A percentile compares a stretch with the other conserved stretches of the same genome.
Conservation (phyloP, 2,113 vertebrate genomes). For the Pterophyllum scalare region DNA sequence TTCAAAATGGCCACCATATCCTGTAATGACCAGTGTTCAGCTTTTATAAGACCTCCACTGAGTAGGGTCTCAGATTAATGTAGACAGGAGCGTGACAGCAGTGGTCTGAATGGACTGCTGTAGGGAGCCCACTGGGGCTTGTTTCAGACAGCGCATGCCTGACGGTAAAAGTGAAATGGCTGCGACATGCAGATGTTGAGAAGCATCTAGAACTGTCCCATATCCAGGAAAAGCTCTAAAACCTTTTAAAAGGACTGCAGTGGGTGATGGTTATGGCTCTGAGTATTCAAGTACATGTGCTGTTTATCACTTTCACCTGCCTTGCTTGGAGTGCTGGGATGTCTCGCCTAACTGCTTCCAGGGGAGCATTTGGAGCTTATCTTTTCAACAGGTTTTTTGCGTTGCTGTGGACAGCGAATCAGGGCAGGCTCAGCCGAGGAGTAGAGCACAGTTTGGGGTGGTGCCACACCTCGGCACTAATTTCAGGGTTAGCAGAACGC, state of each 20-base stretch:
- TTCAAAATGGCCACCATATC: slow-evolving; percentile 65
- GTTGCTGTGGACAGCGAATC: slow-evolving; percentile 65
- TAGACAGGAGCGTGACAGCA: slow-evolving; percentile 61
- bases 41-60: slow-evolving; percentile 65
- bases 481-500: slow-evolving; percentile 83
- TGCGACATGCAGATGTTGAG: slow-evolving; percentile 75
- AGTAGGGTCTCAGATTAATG: slow-evolving; percentile 63
- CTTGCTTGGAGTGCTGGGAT: slow-evolving; percentile 22
- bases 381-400: slow-evolving; percentile 69
- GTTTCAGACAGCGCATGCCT: slow-evolving; percentile 53
- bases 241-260: slow-evolving; percentile 53
- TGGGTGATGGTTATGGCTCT: slow-evolving; percentile 56
- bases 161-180: slow-evolving; percentile 73
- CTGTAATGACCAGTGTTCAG: slow-evolving; percentile 44
- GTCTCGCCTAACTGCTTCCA: slow-evolving; percentile 38
- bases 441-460: slow-evolving; percentile 76
- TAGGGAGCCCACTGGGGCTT: slow-evolving; percentile 63
- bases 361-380: slow-evolving; percentile 61
- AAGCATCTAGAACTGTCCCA: slow-evolving; percentile 58
- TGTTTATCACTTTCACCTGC: slow-evolving; percentile 70
- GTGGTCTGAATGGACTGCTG: slow-evolving; percentile 70
- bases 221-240: slow-evolving; percentile 64
- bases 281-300: slow-evolving; percentile 53
- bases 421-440: slow-evolving; percentile 53
- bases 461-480: slow-evolving; percentile 82